A percentile compares a stretch with the other conserved stretches of the same genome.
phyloP scores from a whole-genome alignment of 2,888 invertebrate genomes.

The Cactoblastis cactorum region DNA sequence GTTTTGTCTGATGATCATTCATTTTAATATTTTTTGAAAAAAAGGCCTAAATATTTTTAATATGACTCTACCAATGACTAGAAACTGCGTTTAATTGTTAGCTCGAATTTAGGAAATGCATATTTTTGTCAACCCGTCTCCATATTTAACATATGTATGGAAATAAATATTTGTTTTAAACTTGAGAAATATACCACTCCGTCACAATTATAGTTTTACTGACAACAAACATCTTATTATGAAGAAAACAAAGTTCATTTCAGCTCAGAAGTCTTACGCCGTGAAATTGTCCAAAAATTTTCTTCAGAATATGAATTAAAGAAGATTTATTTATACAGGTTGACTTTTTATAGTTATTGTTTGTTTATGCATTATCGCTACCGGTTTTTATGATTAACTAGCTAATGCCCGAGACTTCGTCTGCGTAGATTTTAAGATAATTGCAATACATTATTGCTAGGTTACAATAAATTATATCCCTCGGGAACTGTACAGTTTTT shows the following conservation, averaged over 20 bases:
- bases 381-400: conserved; percentile 42
- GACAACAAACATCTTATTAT: background rate
- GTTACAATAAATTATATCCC: too few relatives aligned
- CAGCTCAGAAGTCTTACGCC: background rate
- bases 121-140: conserved; percentile 26
- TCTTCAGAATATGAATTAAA: conserved; percentile 47
- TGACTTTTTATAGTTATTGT: conserved; percentile 41
- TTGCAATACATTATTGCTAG: too few relatives aligned
- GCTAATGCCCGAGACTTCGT: too few relatives aligned
- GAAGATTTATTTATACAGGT: conserved; percentile 37
- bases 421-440: too few relatives aligned
- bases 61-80: conserved; percentile 24
- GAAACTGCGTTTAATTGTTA: conserved; percentile 34
- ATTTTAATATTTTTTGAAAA: too few relatives aligned
- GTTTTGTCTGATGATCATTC: too few relatives aligned
- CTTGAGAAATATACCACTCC: conserved; percentile 30
- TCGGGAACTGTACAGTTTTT: too few relatives aligned
- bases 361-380: conserved; percentile 51
- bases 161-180: conserved; percentile 32
- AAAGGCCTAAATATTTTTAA: conserved; percentile 23
- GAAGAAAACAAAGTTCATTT: background rate
- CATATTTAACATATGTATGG: conserved; percentile 24
- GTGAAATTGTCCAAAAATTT: conserved; percentile 8
- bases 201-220: conserved; percentile 18
- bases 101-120: conserved; percentile 34